phyloP scores from a whole-genome alignment of 2,888 invertebrate genomes.

The Stegophylla sp. region DNA sequence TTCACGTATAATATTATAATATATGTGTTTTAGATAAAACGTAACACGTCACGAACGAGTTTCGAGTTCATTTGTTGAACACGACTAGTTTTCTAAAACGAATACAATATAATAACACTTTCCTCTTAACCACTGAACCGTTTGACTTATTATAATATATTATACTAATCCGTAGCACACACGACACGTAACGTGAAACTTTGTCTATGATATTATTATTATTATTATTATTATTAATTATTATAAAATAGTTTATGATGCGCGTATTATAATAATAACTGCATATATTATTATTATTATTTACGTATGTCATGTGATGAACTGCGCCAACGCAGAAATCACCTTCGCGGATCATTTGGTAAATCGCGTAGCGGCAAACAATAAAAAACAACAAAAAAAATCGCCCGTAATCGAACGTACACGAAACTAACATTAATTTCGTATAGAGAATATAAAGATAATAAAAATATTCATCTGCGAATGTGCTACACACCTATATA shows the following conservation, averaged over 20 bases:
- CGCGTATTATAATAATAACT: not conserved
- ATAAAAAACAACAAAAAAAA: slow-evolving; percentile 12
- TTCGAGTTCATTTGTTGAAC: not conserved
- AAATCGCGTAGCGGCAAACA: slow-evolving; percentile 19
- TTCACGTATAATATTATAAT: slow-evolving; percentile 2
- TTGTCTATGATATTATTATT: not conserved
- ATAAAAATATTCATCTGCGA: slow-evolving; percentile 6
- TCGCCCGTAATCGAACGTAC: slow-evolving; percentile 5
- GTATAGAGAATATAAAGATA: slow-evolving; percentile 16
- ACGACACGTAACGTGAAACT: too few species aligned
- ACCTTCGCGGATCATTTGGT: slow-evolving; percentile 25
- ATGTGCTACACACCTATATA: too few species aligned
- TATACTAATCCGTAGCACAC: too few species aligned
- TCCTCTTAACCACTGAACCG: too few species aligned
- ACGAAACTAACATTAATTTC: slow-evolving; percentile 17
- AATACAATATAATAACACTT: too few species aligned
- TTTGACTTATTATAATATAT: slow-evolving; percentile 8
- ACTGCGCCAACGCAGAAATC: slow-evolving; percentile 43
- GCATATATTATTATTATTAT: too few species aligned
- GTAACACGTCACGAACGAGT: not conserved
- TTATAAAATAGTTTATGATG: not conserved
- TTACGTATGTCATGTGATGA: slow-evolving; percentile 6
- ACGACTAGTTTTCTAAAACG: not conserved
- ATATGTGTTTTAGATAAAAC: not conserved
- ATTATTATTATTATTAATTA: slow-evolving; percentile 22